Percentiles rank a stretch among this genome's conserved stretches.
Conservation (phyloP, 2,113 vertebrate species). For the Etheostoma cragini region DNA sequence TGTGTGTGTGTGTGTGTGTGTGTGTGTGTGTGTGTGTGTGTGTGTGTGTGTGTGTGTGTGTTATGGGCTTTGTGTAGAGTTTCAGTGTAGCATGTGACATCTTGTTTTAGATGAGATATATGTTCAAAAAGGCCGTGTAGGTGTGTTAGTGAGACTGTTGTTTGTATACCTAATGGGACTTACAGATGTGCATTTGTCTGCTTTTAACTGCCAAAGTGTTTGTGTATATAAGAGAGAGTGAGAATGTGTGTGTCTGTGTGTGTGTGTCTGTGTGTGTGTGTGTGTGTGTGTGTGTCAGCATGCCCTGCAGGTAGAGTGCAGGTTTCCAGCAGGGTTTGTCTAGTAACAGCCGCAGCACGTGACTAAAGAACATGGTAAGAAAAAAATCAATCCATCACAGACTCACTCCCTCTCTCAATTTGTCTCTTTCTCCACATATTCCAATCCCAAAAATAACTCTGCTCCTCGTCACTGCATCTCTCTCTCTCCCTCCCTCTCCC, state of each 20-base stretch:
- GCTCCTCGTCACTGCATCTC: conserved; percentile 53
- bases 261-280: conserved; percentile 12
- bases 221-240: background rate
- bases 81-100: conserved; percentile 27
- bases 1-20: conserved; percentile 11
- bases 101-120: conserved; percentile 18
- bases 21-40: conserved; percentile 23
- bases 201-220: conserved; percentile 16
- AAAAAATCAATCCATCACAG: conserved; percentile 74
- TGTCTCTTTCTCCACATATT: conserved; percentile 62
- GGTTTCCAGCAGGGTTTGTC: conserved; percentile 59
- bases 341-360: conserved; percentile 68
- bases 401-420: conserved; percentile 46
- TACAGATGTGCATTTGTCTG: conserved; percentile 29
- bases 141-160: conserved; percentile 25
- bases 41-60: conserved; percentile 5
- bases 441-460: conserved; percentile 69
- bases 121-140: background rate
- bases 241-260: background rate
- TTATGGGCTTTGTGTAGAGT: conserved; percentile 2
- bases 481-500: too few species aligned
- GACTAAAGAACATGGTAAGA: conserved; percentile 57
- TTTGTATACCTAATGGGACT: conserved; percentile 8
- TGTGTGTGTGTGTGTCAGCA: conserved; percentile 43
- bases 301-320: conserved; percentile 57